A percentile compares a stretch with the other conserved stretches of the same genome.
Conservation (phyloP, 2,113 vertebrate genomes). For the Columba livia region DNA sequence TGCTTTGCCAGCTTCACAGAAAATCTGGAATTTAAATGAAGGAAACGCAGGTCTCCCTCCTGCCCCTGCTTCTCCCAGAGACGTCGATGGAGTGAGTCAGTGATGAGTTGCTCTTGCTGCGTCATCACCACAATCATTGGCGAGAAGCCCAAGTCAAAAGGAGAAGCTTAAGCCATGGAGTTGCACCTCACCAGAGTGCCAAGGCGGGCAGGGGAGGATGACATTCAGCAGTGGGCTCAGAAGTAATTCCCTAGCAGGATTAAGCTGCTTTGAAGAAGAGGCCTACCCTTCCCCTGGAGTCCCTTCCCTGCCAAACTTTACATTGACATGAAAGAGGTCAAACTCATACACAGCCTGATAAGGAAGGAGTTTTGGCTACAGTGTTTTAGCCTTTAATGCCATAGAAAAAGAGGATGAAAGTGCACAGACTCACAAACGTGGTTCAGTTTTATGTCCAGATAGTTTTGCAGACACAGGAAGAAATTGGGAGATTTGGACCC, state of each 20-base stretch:
- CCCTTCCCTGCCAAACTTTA: not conserved
- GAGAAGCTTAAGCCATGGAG: not conserved
- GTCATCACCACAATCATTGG: not conserved
- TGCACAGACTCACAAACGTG: not conserved
- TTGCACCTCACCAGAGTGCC: not conserved
- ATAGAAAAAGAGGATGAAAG: not conserved
- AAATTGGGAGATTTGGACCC: not conserved
- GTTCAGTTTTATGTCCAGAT: not conserved
- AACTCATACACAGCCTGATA: not conserved
- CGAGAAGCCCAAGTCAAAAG: not conserved
- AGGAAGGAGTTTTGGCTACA: not conserved
- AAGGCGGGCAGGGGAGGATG: not conserved
- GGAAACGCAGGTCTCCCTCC: not conserved
- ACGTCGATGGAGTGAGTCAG: conserved; percentile 19
- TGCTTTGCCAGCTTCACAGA: not conserved
- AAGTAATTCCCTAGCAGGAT: conserved; percentile 9
- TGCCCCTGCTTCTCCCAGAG: not conserved
- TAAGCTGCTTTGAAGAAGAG: conserved; percentile 19
- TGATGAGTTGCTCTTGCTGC: conserved; percentile 9
- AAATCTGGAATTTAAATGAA: not conserved
- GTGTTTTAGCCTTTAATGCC: not conserved
- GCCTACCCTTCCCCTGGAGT: not conserved
- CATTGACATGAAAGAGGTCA: not conserved
- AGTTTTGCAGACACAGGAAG: not conserved
- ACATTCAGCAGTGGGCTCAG: not conserved